Evolutionary conservation across 2,888 invertebrate genomes (phyloP), one percentile per base, ranked within the genome.

Genomic region (Heliconius erato): DNA sequence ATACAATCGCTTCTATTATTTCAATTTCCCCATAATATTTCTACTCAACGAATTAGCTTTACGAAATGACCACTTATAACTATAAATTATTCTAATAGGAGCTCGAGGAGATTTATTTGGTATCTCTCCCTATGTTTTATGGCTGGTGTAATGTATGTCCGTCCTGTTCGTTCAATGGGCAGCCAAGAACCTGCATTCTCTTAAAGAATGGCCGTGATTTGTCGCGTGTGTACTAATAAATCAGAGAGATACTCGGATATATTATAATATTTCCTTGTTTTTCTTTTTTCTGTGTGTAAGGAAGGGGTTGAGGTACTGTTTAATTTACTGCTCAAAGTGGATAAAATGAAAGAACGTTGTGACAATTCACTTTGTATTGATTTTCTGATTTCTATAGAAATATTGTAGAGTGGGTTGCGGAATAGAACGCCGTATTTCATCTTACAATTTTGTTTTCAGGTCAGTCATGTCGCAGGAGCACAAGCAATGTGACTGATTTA

Each of bases 51-150:
- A n/a, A 76, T 76, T 76, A 59, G 74, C 59, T 63, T 76, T 76
- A 76, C n/a, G 28, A 59, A 76, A 63, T 76, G 74, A 59, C 59
- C 74, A 59, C 54, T 76, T 59, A 76, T 32, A 76, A 59, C 59
- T 35, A 76, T 63, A 76, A 76, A 76, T 76, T 76, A 76, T 76
- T 35, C 59, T 63, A 74, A 54, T 59, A 74, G 74, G 32, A 35
- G 32, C 54, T 32, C 3, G 59, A 23, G 6, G 59, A 74, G 74
- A 74, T 74, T 74, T 74, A 74, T 74, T 74, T 14, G 59, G 23
- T 32, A 59, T 74, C 32, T 59, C 74, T 14, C 74, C 14, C 59
- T 76, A 63, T 76, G 59, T 59, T 63, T 63, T 76, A 76, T 76
- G 59, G 35, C 12, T 12, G 2, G 32, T 35, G 54, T 74, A 59